phyloP scores from a whole-genome alignment of 2,113 vertebrate species.

The Pampusana beccarii region DNA sequence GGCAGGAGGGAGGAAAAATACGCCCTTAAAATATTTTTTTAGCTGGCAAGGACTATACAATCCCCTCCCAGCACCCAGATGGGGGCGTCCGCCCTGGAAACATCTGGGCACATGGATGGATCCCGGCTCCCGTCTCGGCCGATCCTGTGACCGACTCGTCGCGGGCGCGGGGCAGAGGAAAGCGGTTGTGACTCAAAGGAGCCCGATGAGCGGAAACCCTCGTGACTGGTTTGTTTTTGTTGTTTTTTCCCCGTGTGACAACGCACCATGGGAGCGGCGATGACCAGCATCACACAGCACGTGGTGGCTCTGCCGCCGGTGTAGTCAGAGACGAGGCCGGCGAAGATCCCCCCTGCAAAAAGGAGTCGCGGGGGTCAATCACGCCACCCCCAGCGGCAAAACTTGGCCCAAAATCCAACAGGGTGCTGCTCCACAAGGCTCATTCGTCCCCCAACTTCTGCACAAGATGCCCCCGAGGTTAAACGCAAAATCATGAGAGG shows the following conservation, averaged over 20 bases:
- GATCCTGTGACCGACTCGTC: neutral
- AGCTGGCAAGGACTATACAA: neutral
- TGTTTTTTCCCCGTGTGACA: neutral
- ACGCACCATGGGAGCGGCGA: slow-evolving; percentile 91
- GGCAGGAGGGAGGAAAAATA: neutral
- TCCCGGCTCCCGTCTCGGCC: neutral
- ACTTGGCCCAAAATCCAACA: accelerated
- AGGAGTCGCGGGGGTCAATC: neutral
- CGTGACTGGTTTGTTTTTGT: accelerated
- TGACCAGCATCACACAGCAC: slow-evolving; percentile 88
- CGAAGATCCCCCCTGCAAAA: slow-evolving; percentile 87
- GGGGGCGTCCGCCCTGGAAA: neutral
- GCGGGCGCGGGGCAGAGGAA: neutral
- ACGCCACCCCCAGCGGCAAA: neutral
- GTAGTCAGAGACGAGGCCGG: slow-evolving; percentile 91
- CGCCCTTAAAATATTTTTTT: neutral
- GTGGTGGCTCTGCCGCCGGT: slow-evolving; percentile 88
- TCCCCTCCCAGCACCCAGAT: neutral
- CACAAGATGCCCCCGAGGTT: neutral
- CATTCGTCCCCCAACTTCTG: neutral
- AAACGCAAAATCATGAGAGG: neutral
- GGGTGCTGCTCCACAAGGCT: neutral
- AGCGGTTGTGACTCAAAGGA: neutral
- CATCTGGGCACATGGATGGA: neutral
- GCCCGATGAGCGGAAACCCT: neutral